These are phyloP conservation scores for Chionoecetes opilio DNA, from an alignment of 1,140 invertebrate species.

Conservation along the genomic window DNA sequence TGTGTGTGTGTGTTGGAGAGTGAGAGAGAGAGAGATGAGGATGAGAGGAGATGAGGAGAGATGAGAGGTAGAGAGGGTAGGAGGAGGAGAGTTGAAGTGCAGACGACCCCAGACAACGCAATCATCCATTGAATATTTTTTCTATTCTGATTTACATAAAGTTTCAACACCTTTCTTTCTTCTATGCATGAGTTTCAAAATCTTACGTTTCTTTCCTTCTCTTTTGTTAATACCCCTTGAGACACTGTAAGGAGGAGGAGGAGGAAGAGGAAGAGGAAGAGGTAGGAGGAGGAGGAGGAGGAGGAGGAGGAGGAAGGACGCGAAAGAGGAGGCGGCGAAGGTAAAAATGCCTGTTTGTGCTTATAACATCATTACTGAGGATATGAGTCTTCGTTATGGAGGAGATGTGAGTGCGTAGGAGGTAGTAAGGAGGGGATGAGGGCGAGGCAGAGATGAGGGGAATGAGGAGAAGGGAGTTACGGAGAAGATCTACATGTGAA, in stretches of 20 bases:
- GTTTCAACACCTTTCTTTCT: not conserved
- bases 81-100: not conserved
- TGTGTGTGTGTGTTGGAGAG: no score
- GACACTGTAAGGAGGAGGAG: not conserved
- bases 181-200: not conserved
- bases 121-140: not conserved
- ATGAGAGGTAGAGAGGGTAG: not conserved
- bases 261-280: not conserved
- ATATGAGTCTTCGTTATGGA: constrained; percentile 10
- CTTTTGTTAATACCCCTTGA: no score
- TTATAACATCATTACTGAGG: constrained; percentile 10
- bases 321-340: not conserved
- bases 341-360: not conserved
- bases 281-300: not conserved
- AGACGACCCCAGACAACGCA: constrained; percentile 33
- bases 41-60: not conserved
- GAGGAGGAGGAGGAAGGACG: not conserved
- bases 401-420: constrained; percentile 19
- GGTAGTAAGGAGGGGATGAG: not conserved
- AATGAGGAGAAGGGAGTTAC: not conserved
- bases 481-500: not conserved
- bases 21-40: not conserved
- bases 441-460: not conserved
- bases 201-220: not conserved
- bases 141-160: no score